These are phyloP conservation scores for Aphodius granarius DNA, from an alignment of 2,888 invertebrate genomes.

Conservation along the genomic window DNA sequence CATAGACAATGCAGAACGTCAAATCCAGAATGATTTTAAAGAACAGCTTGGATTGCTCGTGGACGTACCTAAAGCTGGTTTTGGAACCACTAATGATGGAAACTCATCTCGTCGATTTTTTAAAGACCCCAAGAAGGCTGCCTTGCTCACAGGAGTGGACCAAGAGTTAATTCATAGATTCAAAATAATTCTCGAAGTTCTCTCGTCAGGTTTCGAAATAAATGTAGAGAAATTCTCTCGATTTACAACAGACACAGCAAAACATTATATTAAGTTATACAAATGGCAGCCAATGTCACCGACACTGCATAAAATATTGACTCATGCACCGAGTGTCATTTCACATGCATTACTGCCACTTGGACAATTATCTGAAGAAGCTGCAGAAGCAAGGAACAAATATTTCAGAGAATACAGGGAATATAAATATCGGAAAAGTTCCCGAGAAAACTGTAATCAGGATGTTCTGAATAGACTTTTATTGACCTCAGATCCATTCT, in stretches of 20 bases:
- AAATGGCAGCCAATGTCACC: constrained; percentile 15
- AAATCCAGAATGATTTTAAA: too few species aligned
- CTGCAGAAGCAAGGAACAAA: too few species aligned
- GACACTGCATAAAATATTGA: constrained; percentile 10
- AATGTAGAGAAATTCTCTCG: constrained; percentile 14
- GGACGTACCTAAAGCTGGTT: constrained; percentile 5
- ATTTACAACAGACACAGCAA: constrained; percentile 7
- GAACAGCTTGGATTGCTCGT: too few species aligned
- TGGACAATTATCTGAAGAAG: too few species aligned
- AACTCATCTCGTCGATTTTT: background rate
- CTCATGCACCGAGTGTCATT: too few species aligned
- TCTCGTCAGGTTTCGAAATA: constrained; percentile 8
- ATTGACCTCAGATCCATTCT: too few species aligned
- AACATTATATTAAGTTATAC: constrained; percentile 9
- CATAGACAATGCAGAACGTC: too few species aligned
- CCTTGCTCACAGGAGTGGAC: constrained; percentile 5
- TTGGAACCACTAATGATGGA: constrained; percentile 1
- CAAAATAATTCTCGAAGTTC: constrained; percentile 12
- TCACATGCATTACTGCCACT: too few species aligned
- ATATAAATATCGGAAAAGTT: too few species aligned
- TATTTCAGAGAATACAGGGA: too few species aligned
- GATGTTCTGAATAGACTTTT: too few species aligned
- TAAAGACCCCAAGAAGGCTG: background rate
- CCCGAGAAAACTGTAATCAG: too few species aligned
- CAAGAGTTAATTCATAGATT: constrained; percentile 3